phyloP scores from a whole-genome alignment of 2,113 vertebrate species.

The Peromyscus leucopus region DNA sequence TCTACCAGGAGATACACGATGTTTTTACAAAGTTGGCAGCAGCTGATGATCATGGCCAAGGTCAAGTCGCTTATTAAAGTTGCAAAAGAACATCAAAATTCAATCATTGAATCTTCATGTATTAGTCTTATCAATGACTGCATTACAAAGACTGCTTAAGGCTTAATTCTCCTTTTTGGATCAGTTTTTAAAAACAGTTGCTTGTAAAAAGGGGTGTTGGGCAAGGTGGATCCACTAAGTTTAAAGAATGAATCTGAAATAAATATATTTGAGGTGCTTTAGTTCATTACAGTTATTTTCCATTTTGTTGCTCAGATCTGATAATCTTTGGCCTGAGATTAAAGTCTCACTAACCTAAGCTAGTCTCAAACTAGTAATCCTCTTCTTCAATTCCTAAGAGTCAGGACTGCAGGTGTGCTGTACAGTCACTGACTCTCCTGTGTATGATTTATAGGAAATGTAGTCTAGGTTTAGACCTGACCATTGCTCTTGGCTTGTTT shows the following conservation, averaged over 20 bases:
- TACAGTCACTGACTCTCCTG: background rate
- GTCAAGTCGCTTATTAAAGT: background rate
- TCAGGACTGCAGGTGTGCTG: background rate
- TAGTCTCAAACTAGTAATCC: background rate
- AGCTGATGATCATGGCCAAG: background rate
- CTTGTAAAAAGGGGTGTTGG: background rate
- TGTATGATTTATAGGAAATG: background rate
- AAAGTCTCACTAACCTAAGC: background rate
- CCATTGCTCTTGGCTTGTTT: background rate
- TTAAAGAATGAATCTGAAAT: constrained; percentile 23
- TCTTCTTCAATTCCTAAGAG: background rate
- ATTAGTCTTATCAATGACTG: background rate
- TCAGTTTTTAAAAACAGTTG: constrained; percentile 17
- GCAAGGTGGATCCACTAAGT: background rate
- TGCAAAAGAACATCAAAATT: background rate
- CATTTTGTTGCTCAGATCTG: background rate
- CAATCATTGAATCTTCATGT: background rate
- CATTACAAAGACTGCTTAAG: background rate
- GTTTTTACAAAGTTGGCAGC: background rate
- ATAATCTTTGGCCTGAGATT: background rate
- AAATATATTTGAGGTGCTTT: background rate
- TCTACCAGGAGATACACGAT: background rate
- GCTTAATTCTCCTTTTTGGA: constrained; percentile 6
- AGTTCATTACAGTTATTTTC: background rate
- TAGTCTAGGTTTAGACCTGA: background rate